Base-by-base conservation (phyloP, 2,113 vertebrate genomes). In the Pandion haliaetus region DNA sequence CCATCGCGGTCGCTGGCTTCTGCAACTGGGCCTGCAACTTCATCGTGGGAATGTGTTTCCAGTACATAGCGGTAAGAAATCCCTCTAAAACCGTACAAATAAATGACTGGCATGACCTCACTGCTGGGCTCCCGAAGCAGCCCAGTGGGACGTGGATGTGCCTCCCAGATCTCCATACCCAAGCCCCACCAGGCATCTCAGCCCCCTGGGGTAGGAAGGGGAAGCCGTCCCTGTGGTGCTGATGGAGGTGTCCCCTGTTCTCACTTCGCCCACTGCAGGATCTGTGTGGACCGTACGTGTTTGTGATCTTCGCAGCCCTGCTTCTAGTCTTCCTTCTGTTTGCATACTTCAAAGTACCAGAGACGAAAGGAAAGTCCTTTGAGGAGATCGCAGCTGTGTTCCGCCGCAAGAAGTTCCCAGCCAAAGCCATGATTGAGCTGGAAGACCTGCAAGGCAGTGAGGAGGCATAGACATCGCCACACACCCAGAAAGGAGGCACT, bases 1-100 rank as follows among this genome's bases (percentile, higher is more conserved):
- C 99, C 66, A 98, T 99, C 3, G 99, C 99, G 0, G 63, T 99
- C 1, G 99, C 99, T 2, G 98, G 99, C 17, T 99, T 99, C 97
- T 98, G 98, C 98, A 99, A 99, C 97, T 99, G 99, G 99, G 97
- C 98, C 82, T 99, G 99, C 98, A 99, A 99, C 97, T 99, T 99
- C 98, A 96, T 99, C 6, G 86, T 99, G n/a, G 99, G 98, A 57
- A 99, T 99, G 99, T 99, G 98, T 45, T 99, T 99, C 96, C 98
- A 98, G 8, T 99, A 99, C 83, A 98, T 99, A 54, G 98, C 98
- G 97, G 99, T 99, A 97, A 96, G 98, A 28, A 63, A 73, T 8
- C 50, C 61, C 72, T 55, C 54, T 31, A 8, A 71, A 63, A 25
- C 3, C 5, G 3, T 13, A 40, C 31, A 63, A 20, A 50, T 16